Conservation (phyloP, 1,140 invertebrate species). For the Drosophila eugracilis region DNA sequence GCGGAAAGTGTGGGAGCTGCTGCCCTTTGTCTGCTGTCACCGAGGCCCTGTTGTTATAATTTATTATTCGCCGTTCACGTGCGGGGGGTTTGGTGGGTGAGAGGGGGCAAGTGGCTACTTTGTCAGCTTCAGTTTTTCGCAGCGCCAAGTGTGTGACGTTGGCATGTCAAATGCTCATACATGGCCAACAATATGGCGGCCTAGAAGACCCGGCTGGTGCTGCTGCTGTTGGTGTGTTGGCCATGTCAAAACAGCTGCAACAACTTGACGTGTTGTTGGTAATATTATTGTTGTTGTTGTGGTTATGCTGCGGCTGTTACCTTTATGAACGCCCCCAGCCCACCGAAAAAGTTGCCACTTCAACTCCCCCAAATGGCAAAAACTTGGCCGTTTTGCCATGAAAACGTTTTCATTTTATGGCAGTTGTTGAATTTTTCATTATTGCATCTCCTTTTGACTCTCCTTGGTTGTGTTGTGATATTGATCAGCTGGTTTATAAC, state of each 20-base stretch:
- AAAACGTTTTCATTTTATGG: conserved; percentile 67
- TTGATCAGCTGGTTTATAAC: conserved; percentile 57
- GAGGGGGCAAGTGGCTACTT: conserved; percentile 60
- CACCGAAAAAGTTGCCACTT: conserved; percentile 5
- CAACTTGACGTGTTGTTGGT: conserved; percentile 55
- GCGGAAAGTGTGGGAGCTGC: conserved; percentile 10
- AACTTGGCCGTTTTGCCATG: conserved; percentile 32
- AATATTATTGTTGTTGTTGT: conserved; percentile 34
- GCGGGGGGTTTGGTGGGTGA: no score
- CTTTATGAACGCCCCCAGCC: not conserved
- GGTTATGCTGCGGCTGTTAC: conserved; percentile 35
- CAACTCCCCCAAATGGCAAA: not conserved
- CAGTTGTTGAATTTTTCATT: conserved; percentile 37
- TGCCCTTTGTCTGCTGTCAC: conserved; percentile 69
- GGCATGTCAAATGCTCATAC: conserved; percentile 69
- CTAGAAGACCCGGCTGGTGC: conserved; percentile 20
- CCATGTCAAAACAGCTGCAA: conserved; percentile 67
- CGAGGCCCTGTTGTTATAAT: conserved; percentile 57
- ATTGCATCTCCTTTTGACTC: conserved; percentile 8
- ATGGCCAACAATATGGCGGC: conserved; percentile 51
- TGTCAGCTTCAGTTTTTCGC: conserved; percentile 29
- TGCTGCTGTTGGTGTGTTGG: conserved; percentile 20
- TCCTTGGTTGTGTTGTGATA: conserved; percentile 46
- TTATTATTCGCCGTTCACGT: conserved; percentile 67
- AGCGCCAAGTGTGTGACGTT: conserved; percentile 57